Percentiles rank a stretch among this genome's conserved stretches.
phyloP scores from a whole-genome alignment of 2,113 vertebrate species.

The Phylloscopus trochiloides region DNA sequence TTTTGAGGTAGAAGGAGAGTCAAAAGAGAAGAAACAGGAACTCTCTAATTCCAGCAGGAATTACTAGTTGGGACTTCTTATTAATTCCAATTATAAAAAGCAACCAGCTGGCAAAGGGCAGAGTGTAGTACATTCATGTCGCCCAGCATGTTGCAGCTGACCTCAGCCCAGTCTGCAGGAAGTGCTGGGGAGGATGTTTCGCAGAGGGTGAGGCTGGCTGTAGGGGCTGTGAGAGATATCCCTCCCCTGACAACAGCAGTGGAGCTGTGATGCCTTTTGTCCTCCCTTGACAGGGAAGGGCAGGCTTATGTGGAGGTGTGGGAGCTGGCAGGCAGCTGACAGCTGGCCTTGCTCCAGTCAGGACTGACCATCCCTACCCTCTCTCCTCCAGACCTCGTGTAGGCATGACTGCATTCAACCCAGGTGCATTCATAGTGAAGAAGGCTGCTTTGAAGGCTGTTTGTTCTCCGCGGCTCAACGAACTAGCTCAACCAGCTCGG shows the following conservation, averaged over 20 bases:
- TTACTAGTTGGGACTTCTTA: background rate
- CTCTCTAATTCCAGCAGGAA: background rate
- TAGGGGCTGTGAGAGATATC: background rate
- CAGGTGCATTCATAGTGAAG: slow-evolving; percentile 66
- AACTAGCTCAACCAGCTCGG: slow-evolving; percentile 45
- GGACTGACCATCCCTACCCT: background rate
- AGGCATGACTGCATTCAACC: background rate
- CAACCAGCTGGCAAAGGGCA: background rate
- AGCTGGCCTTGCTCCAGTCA: background rate
- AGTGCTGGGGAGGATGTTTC: background rate
- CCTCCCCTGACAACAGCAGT: background rate
- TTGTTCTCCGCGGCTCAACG: slow-evolving; percentile 52
- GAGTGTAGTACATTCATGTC: background rate
- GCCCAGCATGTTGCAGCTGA: background rate
- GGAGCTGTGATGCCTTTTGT: background rate
- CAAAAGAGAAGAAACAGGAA: background rate
- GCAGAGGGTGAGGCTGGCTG: background rate
- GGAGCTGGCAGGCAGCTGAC: background rate
- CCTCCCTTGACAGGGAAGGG: background rate
- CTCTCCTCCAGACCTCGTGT: slow-evolving; percentile 20
- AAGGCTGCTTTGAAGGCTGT: slow-evolving; percentile 55
- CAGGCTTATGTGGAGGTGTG: background rate
- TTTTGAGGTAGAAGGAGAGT: background rate
- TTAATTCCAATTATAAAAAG: background rate
- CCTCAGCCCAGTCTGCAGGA: background rate